Evolutionary conservation across 2,888 invertebrate species (phyloP), one percentile per base, ranked within the genome.

Genomic region (Meta bourneti): DNA sequence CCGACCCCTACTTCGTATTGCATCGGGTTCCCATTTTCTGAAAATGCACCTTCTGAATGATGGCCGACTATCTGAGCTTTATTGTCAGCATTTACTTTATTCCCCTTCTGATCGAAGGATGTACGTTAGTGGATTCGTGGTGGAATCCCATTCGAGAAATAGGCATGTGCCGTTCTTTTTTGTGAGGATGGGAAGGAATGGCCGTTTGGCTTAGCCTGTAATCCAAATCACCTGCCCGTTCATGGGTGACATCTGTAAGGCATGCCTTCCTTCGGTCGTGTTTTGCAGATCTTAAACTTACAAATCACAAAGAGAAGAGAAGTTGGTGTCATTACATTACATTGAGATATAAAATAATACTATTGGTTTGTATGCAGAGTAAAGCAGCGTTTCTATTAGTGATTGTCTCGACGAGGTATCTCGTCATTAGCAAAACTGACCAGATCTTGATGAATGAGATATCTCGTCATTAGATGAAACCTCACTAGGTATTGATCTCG

Each of bases 41-140:
- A 20, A 49, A 61, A 61, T 61, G 48, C 61, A 69, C 34, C 77
- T 61, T 19, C 19, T 74, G 85, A 85, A 85, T 85, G 77, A 69
- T 49, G 61, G 85, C 85, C 16, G 72, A 51, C 74, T 51, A 83
- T 83, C 83, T 69, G 48, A 77, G 75, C 49, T 82, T 85, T 85
- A 85, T 85, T 77, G 85, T 77, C 11, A 69, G 54, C 85, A 77
- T 85, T 85, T 85, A 77, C 77, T 70, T 77, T 69, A 77, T 77
- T 85, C 85, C 61, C 69, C 69, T 48, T 52, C 13, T 11, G 20
- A 79, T 13, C 16, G 79, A 61, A 34, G 34, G n/a, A 7, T n/a
- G 52, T 77, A 51, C 16, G 48, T 8, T 19, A 61, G 79, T 61
- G 61, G 61, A 16, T 61, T 61, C 16, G 61, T 16, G 13, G 13